A percentile compares a stretch with the other conserved stretches of the same genome.
Evolutionary conservation across 2,113 vertebrate species (phyloP).

Genomic region (Macquaria australasica): DNA sequence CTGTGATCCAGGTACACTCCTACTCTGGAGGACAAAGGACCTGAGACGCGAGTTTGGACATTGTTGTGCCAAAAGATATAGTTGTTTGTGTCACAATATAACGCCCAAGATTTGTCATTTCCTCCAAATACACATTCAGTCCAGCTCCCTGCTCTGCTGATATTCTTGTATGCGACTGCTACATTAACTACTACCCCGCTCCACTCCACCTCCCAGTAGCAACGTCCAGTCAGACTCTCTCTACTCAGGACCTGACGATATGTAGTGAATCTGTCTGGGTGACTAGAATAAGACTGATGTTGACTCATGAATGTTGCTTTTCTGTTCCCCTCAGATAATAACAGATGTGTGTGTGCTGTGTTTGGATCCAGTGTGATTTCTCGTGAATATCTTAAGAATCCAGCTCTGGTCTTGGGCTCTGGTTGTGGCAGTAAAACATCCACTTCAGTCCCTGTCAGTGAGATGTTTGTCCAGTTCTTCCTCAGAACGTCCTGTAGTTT

Average conservation of each 20-base stretch:
- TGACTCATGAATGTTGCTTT: not conserved
- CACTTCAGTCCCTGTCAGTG: not conserved
- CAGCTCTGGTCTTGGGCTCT: constrained; percentile 36
- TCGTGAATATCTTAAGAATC: constrained; percentile 9
- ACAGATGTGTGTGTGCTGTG: not conserved
- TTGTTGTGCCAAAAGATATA: not conserved
- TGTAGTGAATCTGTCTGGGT: constrained; percentile 24
- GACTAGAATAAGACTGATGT: not conserved
- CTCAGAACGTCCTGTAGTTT: not conserved
- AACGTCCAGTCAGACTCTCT: constrained; percentile 26
- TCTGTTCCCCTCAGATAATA: constrained; percentile 6
- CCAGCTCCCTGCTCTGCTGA: not conserved
- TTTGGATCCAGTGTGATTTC: constrained; percentile 35
- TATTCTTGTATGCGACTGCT: constrained; percentile 17
- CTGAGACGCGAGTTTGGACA: not conserved
- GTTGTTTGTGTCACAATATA: not conserved
- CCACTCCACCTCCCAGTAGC: constrained; percentile 44
- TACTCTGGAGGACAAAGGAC: not conserved
- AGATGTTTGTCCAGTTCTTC: not conserved
- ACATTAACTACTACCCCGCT: not conserved
- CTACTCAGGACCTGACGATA: constrained; percentile 32
- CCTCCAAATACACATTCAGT: not conserved
- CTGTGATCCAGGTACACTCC: constrained; percentile 38
- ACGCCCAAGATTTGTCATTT: constrained; percentile 15
- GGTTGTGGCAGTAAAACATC: constrained; percentile 12